These are phyloP conservation scores for Epinephelus moara DNA, from an alignment of 2,113 vertebrate genomes.

Conservation along the genomic window DNA sequence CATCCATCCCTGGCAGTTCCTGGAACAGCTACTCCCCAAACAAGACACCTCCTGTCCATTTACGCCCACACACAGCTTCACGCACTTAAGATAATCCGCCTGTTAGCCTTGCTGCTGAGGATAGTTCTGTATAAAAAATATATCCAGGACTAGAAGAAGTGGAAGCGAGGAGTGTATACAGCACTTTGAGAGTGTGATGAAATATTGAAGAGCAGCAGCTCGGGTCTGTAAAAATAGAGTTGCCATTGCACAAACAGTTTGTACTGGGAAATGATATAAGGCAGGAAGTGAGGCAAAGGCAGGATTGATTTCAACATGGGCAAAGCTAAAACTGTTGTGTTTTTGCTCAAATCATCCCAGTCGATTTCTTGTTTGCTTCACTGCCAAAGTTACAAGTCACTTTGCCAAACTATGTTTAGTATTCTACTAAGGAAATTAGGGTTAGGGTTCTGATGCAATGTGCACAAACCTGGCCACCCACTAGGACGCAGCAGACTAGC, in stretches of 20 bases:
- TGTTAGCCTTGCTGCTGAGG: conserved; percentile 17
- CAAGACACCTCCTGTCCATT: conserved; percentile 11
- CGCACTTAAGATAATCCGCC: conserved; percentile 1
- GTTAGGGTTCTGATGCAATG: no score
- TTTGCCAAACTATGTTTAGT: background rate
- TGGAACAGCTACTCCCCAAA: conserved; percentile 4
- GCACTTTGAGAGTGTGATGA: conserved; percentile 46
- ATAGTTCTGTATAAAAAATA: conserved; percentile 38
- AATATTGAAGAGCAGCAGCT: conserved; percentile 54
- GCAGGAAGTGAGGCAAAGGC: conserved; percentile 16
- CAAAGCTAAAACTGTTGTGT: background rate
- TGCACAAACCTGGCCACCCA: no score
- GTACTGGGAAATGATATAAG: conserved; percentile 7
- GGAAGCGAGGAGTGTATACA: background rate
- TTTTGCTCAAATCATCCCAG: conserved; percentile 18
- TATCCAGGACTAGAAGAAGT: background rate
- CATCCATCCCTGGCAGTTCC: background rate
- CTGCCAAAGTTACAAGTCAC: conserved; percentile 13
- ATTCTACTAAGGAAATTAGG: background rate
- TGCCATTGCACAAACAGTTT: conserved; percentile 25
- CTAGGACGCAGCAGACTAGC: no score
- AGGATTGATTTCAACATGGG: background rate
- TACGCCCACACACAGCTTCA: conserved; percentile 3
- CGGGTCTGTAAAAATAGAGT: conserved; percentile 49
- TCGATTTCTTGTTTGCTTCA: conserved; percentile 8